Evolutionary conservation across 2,888 invertebrate species (phyloP), one percentile per base, ranked within the genome.

Genomic region (Philhelius pedissequus): DNA sequence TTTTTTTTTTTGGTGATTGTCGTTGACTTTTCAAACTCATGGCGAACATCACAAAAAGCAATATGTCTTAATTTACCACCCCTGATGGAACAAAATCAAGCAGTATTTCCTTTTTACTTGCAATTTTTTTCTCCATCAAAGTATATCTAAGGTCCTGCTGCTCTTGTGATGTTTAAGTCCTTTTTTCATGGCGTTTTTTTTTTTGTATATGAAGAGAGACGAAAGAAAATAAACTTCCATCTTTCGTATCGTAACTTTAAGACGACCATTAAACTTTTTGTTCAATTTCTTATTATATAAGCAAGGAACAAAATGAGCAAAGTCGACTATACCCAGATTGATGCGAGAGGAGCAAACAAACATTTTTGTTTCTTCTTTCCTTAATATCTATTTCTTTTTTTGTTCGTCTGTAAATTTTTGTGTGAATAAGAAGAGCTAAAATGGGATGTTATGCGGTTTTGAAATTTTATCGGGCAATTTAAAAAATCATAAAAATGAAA

Each of bases 381-480:
- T 9, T 27, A 22, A 22, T 38, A 15, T 60, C n/a, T n/a, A n/a
- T n/a, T n/a, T n/a, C n/a, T 58, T 38, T 58, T 38, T 22, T 56
- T 35, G 20, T 54, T 20, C 13, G 18, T 45, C 1, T 20, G 1
- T 48, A 18, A 15, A 11, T 60, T 60, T 27, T 13, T 60, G 38
- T 60, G 40, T n/a, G 68, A 73, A 60, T 66, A 71, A 68, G 62
- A 45, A 64, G 45, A 45, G 68, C 73, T 30, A 54, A 69, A 77
- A 78, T 83, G 78, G 78, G 70, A 78, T 69, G 74, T 78, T 83
- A 83, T 78, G 78, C 69, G 83, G 83, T 78, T 83, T 74, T 69
- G 83, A 83, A 83, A 83, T 83, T 83, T 78, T 83, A 83, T 83
- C 79, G 83, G 69, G 74, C 83, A 83, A 78, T 83, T 83, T 74